These are phyloP conservation scores for Spodoptera littoralis DNA, from an alignment of 2,888 invertebrate species.

Conservation along the genomic window DNA sequence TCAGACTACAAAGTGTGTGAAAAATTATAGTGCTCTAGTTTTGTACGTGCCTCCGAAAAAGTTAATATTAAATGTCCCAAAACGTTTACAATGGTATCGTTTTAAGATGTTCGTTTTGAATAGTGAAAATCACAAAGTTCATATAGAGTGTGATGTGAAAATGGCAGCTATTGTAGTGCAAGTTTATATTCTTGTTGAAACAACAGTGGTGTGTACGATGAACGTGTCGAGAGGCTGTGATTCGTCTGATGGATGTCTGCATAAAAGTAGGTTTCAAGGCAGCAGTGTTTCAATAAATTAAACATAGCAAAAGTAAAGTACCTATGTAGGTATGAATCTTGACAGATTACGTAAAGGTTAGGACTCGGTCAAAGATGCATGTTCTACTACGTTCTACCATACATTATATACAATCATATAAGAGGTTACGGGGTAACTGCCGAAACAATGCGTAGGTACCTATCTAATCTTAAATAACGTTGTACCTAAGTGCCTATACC, in stretches of 20 bases:
- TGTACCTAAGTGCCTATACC: no score
- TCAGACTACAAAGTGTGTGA: conserved; percentile 54
- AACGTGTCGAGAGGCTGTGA: conserved; percentile 13
- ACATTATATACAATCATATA: no score
- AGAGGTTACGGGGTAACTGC: no score
- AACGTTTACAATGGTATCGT: conserved; percentile 65
- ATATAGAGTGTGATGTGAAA: conserved; percentile 71
- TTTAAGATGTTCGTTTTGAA: conserved; percentile 61
- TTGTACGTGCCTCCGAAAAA: conserved; percentile 61
- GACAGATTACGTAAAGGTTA: conserved; percentile 30
- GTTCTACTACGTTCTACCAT: no score
- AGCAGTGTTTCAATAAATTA: not conserved
- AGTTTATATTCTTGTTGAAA: conserved; percentile 34
- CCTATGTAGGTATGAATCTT: not conserved
- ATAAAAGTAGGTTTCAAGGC: conserved; percentile 39
- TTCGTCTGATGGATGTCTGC: conserved; percentile 6
- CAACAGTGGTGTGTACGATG: conserved; percentile 38
- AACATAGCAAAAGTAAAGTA: not conserved
- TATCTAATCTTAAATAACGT: no score
- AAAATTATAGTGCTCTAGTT: conserved; percentile 61
- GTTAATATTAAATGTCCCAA: conserved; percentile 61
- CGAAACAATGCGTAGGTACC: no score
- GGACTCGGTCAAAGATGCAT: conserved; percentile 3
- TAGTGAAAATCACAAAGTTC: conserved; percentile 59
- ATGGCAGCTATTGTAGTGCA: conserved; percentile 59